Percentiles rank a stretch among this genome's conserved stretches.
These are phyloP conservation scores for Abrostola tripartita DNA, from an alignment of 2,888 invertebrate species.

Conservation along the genomic window DNA sequence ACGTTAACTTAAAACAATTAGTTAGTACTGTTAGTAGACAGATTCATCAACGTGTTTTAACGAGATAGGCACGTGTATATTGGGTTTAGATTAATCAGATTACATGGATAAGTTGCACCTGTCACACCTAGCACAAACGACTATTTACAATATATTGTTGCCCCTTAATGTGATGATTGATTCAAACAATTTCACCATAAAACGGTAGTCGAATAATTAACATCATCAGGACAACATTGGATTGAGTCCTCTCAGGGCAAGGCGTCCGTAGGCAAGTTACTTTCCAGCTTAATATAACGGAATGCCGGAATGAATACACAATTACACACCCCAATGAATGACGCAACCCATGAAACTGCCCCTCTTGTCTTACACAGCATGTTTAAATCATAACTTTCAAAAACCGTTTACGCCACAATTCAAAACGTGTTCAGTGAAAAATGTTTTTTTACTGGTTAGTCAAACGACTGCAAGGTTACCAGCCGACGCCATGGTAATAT, in stretches of 20 bases:
- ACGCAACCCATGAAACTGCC: no score
- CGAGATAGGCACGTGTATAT: slow-evolving; percentile 38
- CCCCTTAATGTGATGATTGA: no score
- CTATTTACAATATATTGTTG: slow-evolving; percentile 3
- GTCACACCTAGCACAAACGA: slow-evolving; percentile 43
- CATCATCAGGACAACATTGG: slow-evolving; percentile 19
- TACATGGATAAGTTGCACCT: slow-evolving; percentile 30
- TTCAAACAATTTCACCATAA: background rate
- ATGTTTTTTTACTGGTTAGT: slow-evolving; percentile 11
- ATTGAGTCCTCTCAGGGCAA: slow-evolving; percentile 27
- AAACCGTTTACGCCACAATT: slow-evolving; percentile 14
- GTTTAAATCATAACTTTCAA: background rate
- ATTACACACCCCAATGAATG: background rate
- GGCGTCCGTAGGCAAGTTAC: slow-evolving; percentile 13
- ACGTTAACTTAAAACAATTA: no score
- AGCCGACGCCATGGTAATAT: background rate
- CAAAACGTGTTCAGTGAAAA: slow-evolving; percentile 5
- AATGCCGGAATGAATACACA: slow-evolving; percentile 12
- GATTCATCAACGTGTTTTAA: slow-evolving; percentile 28
- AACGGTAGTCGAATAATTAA: slow-evolving; percentile 18
- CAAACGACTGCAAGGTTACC: background rate
- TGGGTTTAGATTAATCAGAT: slow-evolving; percentile 7
- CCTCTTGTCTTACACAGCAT: background rate
- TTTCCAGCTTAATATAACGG: background rate
- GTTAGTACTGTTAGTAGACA: no score